Evolutionary conservation across 2,888 invertebrate species (phyloP), one percentile per base, ranked within the genome.

Genomic region (Baccha elongata): DNA sequence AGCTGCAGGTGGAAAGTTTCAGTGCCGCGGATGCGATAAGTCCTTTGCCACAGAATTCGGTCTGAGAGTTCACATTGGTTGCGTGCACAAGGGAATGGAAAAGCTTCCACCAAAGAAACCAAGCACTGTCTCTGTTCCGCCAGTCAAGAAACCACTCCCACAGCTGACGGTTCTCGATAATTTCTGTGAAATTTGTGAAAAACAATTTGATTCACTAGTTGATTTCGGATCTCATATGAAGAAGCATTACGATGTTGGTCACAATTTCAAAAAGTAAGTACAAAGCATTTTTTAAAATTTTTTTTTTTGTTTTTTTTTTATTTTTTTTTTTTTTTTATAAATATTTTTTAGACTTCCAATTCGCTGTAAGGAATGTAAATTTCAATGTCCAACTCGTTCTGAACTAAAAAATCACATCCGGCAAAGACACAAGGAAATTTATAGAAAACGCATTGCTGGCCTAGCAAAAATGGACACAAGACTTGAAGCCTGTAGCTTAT

Each of bases 291-390:
- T 40, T 26, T 44, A n/a, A n/a, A n/a, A n/a, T n/a, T 13, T 32
- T 46, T 67, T n/a, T 2, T 50, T 46, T 72, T 35, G 42, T 15
- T 23, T 48, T 3, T 8, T 13, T 42, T 62, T 19, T 62, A 21
- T 35, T 40, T 32, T 13, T 17, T 62, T 23, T 13, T 11, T 55
- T 55, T 42, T 32, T 48, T 17, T 76, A 62, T 29, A 3, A 53
- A 72, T 21, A 73, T n/a, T 52, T 50, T 55, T 53, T 60, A 83
- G 83, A 37, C 78, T 62, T 37, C 64, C 83, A 37, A 83, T 83
- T 68, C 83, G 72, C 29, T 83, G 83, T 73, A 83, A 83, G 67
- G 83, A 83, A 46, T 83, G 83, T 55, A 83, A 83, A 53, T 76
- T 72, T 23, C 72, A 83, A 65, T 83, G 78, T 19, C 42, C 42